Base-by-base conservation (phyloP, 2,888 invertebrate genomes). In the Harmothoe impar region DNA sequence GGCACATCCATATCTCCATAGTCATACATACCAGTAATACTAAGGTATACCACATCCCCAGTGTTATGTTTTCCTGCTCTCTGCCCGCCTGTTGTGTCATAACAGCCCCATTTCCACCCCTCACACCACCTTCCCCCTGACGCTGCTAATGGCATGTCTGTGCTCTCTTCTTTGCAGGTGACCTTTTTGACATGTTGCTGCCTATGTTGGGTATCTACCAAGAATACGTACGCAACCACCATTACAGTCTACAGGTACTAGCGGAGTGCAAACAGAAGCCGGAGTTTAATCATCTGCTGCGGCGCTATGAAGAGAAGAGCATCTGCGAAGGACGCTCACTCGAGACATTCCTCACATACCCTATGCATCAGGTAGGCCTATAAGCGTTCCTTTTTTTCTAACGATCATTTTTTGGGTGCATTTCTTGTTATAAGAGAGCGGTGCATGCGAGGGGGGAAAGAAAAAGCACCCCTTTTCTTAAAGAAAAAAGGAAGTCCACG, bases 151-250 rank as follows among this genome's bases (percentile, higher is more conserved):
- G 0, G 20, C 17, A 81, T 81, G 17, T n/a, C 29, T 29, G 72
- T 72, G 72, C 72, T 29, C 43, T 72, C n/a, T 89, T 1, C 51
- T 23, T 91, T 96, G 93, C 96, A 98, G 98, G 98, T 95, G 98
- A 98, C 96, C 97, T 98, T 95, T 98, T 98, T 96, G 98, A 98
- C 96, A 98, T 98, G 98, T 96, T 98, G 94, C 97, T 98, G 93
- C 98, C 98, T 89, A 98, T 98, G 98, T 96, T 98, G 96, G 98
- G 98, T 94, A 98, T 98, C 95, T 98, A 98, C 96, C 98, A 98
- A 96, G 98, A 98, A 96, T 98, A 98, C 96, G 98, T 98, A 89
- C 96, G 98, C 91, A 98, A 98, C 96, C 98, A 98, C 95, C 98
- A 98, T 96, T 98, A 98, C 96, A 98, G 98, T 93, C 97, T 98